Evolutionary conservation across 1,140 invertebrate species (phyloP).

Genomic region (Bilobella aurantiaca): DNA sequence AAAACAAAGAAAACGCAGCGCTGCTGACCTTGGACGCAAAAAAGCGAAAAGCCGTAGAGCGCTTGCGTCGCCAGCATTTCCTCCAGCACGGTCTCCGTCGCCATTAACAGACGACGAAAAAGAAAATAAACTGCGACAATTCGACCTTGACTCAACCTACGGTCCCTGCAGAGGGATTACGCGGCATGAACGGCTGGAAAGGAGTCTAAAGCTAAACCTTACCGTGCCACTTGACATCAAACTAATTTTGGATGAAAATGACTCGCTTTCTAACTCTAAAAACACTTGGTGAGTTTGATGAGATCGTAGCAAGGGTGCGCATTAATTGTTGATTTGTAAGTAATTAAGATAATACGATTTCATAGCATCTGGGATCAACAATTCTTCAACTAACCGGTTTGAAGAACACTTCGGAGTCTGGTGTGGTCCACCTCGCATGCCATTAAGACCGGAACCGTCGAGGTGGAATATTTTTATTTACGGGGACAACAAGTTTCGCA

Average conservation of each 20-base stretch:
- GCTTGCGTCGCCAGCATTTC: not conserved
- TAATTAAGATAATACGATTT: too few species aligned
- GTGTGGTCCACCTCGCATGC: not conserved
- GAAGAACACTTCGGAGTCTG: not conserved
- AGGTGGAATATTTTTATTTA: too few species aligned
- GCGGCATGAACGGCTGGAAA: not conserved
- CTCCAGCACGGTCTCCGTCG: not conserved
- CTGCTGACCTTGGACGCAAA: too few species aligned
- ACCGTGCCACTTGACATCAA: not conserved
- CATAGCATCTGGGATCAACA: not conserved
- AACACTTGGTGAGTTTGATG: not conserved
- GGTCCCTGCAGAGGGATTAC: not conserved
- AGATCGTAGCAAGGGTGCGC: not conserved
- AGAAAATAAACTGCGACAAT: not conserved
- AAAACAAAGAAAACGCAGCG: too few species aligned
- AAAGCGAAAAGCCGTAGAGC: not conserved
- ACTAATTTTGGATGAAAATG: not conserved
- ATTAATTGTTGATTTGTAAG: not conserved
- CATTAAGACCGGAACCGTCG: not conserved
- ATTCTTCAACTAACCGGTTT: not conserved
- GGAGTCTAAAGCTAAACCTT: not conserved
- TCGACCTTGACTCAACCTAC: not conserved
- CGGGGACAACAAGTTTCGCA: too few species aligned
- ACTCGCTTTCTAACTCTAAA: not conserved
- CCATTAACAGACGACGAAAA: not conserved